Evolutionary conservation across 2,113 vertebrate species (phyloP).

Genomic region (Neotoma lepida): DNA sequence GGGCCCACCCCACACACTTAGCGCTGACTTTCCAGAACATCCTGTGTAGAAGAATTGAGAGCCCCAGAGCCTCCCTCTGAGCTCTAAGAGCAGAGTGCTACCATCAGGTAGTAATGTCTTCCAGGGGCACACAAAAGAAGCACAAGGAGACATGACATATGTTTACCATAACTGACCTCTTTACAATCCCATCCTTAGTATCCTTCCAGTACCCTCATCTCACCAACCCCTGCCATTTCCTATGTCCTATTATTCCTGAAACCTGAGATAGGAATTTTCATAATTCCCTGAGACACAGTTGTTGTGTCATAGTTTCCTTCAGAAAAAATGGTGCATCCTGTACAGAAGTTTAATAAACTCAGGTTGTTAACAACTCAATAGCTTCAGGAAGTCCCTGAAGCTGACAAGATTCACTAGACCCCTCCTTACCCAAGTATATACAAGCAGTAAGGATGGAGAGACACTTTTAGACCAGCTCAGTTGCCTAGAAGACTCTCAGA

Average conservation of each 20-base stretch:
- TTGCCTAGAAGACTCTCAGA: background rate
- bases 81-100: background rate
- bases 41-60: background rate
- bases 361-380: background rate
- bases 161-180: background rate
- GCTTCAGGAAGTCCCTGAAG: background rate
- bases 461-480: background rate
- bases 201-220: background rate
- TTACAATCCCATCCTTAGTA: background rate
- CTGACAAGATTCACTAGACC: background rate
- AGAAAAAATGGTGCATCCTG: background rate
- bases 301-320: background rate
- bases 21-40: background rate
- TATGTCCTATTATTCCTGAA: background rate
- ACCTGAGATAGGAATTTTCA: background rate
- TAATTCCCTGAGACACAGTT: background rate
- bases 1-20: background rate
- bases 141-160: no score
- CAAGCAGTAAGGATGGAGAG: background rate
- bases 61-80: background rate
- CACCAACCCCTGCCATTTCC: background rate
- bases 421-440: background rate
- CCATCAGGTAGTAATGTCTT: conserved; percentile 39
- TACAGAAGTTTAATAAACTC: background rate
- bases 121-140: background rate